Base-by-base conservation (phyloP, 2,113 vertebrate genomes). In the Carettochelys insculpta region DNA sequence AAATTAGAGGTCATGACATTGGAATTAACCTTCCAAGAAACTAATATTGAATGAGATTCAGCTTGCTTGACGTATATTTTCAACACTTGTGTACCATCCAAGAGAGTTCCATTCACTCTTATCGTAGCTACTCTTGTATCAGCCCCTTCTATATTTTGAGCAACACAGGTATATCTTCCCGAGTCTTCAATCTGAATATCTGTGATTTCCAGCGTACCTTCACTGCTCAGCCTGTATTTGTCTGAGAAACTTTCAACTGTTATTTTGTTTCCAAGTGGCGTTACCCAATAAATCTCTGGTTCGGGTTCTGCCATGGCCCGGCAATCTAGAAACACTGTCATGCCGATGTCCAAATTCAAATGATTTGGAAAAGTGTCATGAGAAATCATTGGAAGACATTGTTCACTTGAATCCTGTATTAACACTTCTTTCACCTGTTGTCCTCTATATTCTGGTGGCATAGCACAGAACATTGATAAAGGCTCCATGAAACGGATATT, bases 281-380 rank as follows among this genome's bases (percentile, higher is more conserved):
- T 99, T 80, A 99, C 99, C 99, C 99, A 99, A 92, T 99, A 99
- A 89, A 99, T 99, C 85, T 99, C 99, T 5, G 99, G 99, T 94
- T 99, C 99, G 0, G 99, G 99, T 95, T 99, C 99, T 3, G 99
- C 99, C 98, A 99, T 98, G 87, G 99, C 99, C 87, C 99, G 98
- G 87, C 99, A 99, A 77, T 99, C 99, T 50, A 99, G 94, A 77
- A 98, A 98, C 83, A 99, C 97, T 0, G 98, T 98, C 95, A 98
- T 98, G 61, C 99, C 99, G 0, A 98, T 93, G 73, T 99, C 99
- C 95, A 98, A 81, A 96, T 98, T 99, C 27, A 99, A 93, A 92
- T 98, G 98, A 65, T 98, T 98, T 61, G 99, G 98, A 93, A 99
- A 99, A 14, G 98, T 98, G 95, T 99, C 98, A 0, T 98, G 99